These are phyloP conservation scores for Forbesichthys agassizii DNA, from an alignment of 2,113 vertebrate genomes.

Conservation along the genomic window DNA sequence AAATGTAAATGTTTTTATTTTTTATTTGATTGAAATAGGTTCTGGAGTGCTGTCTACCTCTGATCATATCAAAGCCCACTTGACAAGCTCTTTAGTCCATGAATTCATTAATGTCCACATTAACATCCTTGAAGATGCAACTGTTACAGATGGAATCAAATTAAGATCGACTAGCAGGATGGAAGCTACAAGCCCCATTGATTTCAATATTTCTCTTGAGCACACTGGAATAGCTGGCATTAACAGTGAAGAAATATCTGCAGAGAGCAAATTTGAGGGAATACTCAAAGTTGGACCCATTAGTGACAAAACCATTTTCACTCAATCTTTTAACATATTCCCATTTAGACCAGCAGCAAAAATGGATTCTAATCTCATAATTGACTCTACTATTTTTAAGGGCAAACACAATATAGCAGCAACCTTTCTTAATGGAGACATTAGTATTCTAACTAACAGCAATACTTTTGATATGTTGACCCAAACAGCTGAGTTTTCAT, in stretches of 20 bases:
- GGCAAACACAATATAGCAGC: slow-evolving; percentile 79
- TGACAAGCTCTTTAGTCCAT: slow-evolving; percentile 80
- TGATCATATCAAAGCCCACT: slow-evolving; percentile 68
- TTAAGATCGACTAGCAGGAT: slow-evolving; percentile 76
- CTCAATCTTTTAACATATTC: slow-evolving; percentile 65
- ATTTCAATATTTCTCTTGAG: slow-evolving; percentile 73
- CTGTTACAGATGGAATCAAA: slow-evolving; percentile 56
- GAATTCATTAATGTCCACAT: slow-evolving; percentile 81
- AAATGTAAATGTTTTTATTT: background rate
- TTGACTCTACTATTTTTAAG: slow-evolving; percentile 81
- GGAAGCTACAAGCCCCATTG: slow-evolving; percentile 77
- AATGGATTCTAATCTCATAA: slow-evolving; percentile 76
- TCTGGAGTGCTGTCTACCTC: slow-evolving; percentile 75
- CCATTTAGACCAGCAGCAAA: slow-evolving; percentile 67
- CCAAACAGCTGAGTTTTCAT: slow-evolving; percentile 78
- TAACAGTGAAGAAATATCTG: slow-evolving; percentile 69
- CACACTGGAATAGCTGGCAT: slow-evolving; percentile 64
- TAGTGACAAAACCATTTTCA: slow-evolving; percentile 70
- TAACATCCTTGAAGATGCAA: slow-evolving; percentile 68
- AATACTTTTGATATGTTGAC: slow-evolving; percentile 77
- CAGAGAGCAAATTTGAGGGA: slow-evolving; percentile 72
- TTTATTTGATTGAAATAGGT: slow-evolving; percentile 71
- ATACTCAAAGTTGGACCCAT: slow-evolving; percentile 74
- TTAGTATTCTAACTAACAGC: slow-evolving; percentile 80
- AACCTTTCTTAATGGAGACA: slow-evolving; percentile 64